Evolutionary conservation across 1,140 invertebrate species (phyloP).

Genomic region (Cyphomyrmex costatus): DNA sequence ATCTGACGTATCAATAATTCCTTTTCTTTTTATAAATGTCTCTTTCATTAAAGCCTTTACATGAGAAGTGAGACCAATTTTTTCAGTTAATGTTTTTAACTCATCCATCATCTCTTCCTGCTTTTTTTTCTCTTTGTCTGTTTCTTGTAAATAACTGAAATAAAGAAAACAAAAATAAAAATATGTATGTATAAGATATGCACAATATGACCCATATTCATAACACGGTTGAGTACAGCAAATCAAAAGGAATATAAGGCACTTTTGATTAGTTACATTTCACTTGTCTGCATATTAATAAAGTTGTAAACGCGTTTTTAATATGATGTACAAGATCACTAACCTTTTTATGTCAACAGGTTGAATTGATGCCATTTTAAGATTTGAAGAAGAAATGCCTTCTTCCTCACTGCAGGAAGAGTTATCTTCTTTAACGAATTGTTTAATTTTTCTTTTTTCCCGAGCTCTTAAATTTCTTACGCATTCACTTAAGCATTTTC

Average conservation of each 20-base stretch:
- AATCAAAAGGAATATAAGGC: no score
- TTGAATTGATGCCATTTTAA: not conserved
- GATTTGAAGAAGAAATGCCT: not conserved
- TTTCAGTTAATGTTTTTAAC: constrained; percentile 4
- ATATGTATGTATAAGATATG: not conserved
- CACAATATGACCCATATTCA: not conserved
- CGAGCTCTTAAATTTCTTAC: constrained; percentile 2
- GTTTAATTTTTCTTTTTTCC: not conserved
- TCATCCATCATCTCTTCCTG: not conserved
- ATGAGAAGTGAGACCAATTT: not conserved
- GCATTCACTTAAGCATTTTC: constrained; percentile 3
- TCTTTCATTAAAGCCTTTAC: constrained; percentile 1
- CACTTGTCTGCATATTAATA: no score
- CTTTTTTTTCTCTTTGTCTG: not conserved
- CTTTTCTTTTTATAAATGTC: not conserved
- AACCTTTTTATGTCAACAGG: not conserved
- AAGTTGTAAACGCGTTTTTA: not conserved
- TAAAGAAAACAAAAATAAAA: not conserved
- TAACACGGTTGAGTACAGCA: no score
- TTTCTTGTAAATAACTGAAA: constrained; percentile 1
- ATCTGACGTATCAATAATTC: not conserved
- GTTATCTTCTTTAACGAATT: not conserved
- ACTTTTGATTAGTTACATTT: no score
- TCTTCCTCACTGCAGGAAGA: not conserved
- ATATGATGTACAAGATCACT: not conserved